Evolutionary conservation across 2,888 invertebrate genomes (phyloP), one percentile per base, ranked within the genome.

Genomic region (Trichopria drosophilae): DNA sequence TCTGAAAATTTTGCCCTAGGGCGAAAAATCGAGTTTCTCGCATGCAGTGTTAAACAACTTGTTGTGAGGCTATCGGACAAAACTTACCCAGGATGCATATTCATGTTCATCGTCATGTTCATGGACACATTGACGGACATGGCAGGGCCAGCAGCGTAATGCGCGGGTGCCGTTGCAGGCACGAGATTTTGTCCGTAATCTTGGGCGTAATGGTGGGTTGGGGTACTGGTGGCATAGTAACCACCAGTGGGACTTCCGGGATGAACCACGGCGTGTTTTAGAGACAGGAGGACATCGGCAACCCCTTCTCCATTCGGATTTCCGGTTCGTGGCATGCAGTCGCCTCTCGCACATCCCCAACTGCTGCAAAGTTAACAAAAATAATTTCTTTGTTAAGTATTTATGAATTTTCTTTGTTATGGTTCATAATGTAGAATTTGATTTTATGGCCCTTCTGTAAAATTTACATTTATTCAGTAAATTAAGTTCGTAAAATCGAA

Each of bases 111-210:
- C 49, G 95, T 95, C 95, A 96, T 96, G 75, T 94, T 95, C 95
- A 96, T 96, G 63, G 90, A 91, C 0, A 96, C 93, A 72, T 96
- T 96, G 60, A 96, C 94, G 68, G 92, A 93, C 95, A 96, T 95
- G 67, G 93, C 89, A 50, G 94, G 93, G 73, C 67, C 72, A 23
- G 72, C 63, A 26, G 76, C 67, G 55, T 82, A 82, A 76, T 82
- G 82, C 46, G 78, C 78, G 67, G 81, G 80, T 43, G 80, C 80
- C 35, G 69, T 64, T 26, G 68, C 62, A 32, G 72, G 69, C 6
- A 66, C 68, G 15, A 73, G 56, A 60, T 70, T 73, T 47, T 71
- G 73, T 18, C 65, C 59, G 48, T 72, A 73, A 31, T 73, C 73
- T 51, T 72, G 73, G 3, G 68, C 53, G 34, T 72, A 73, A 45